Evolutionary conservation across 1,140 invertebrate species (phyloP), one percentile per base, ranked within the genome.

Genomic region (Marisa cornuarietis): DNA sequence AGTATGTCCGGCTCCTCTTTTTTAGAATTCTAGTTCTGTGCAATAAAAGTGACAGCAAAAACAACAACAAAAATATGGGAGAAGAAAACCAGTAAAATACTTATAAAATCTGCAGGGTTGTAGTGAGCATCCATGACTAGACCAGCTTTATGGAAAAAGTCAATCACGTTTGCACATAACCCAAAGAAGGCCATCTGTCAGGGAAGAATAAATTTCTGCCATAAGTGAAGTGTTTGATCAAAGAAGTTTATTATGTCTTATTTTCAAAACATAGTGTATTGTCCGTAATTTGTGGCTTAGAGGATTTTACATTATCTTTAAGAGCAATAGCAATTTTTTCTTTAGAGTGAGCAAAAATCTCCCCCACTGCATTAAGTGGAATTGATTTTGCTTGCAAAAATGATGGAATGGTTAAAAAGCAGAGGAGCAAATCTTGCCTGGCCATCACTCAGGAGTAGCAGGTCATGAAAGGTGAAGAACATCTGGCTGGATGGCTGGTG

Each of bases 401-500:
- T 31, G 24, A 72, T n/a, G 22, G 51, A 11, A n/a, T 10, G 11
- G 24, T 14, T 26, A 31, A 72, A 13, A 31, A 24, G 24, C 11
- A 22, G 22, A 49, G 66, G 11, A 52, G 2, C 24, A 31, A 61
- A 26, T 31, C 81, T 83, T 82, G 87, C 86, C 81, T 95, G 93
- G 73, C 95, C 95, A 81, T 94, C 93, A 85, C 94, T 94, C 22
- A 96, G 90, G n/a, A 96, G 90, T 42, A 96, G 90, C 62, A 96
- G 91, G 88, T 95, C 95, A 90, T 95, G 95, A 88, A 96, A 96
- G 92, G 95, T 95, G 90, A 96, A 95, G 90, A 96, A 97, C 90
- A 96, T 96, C 90, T 96, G 95, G 71, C 95, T 96, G 61, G 95
- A 96, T 0, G 96, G 96, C 88, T 97, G 96, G 89, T 97, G 96